phyloP scores from a whole-genome alignment of 2,113 vertebrate genomes.

The Carassius carassius region DNA sequence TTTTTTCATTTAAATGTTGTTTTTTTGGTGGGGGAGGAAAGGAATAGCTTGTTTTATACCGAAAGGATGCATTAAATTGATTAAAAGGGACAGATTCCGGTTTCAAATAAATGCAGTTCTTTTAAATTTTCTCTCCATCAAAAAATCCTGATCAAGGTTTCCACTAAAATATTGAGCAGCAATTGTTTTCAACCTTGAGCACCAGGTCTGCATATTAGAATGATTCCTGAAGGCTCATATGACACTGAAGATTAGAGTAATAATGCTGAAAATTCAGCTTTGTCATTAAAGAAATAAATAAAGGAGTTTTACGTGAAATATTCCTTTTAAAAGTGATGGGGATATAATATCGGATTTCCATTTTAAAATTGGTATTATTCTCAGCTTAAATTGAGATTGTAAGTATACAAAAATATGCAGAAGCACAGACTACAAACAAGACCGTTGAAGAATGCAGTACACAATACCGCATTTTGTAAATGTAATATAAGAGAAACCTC shows the following conservation, averaged over 20 bases:
- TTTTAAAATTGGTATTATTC: neutral
- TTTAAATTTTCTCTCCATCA: too few relatives aligned
- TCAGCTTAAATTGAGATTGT: neutral
- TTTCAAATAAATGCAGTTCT: neutral
- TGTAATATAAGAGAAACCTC: slow-evolving; percentile 46
- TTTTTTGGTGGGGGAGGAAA: neutral
- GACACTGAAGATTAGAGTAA: too few relatives aligned
- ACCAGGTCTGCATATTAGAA: neutral
- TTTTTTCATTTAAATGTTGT: neutral
- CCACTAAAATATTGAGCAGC: neutral
- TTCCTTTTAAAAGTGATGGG: neutral
- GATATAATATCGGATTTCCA: neutral
- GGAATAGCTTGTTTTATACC: neutral
- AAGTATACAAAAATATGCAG: neutral
- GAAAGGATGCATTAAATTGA: neutral
- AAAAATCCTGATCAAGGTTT: neutral
- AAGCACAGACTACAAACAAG: neutral
- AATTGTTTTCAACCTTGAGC: neutral
- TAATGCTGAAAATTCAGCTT: too few relatives aligned
- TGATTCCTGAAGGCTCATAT: neutral
- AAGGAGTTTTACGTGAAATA: neutral
- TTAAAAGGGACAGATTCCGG: neutral
- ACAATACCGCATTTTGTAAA: neutral
- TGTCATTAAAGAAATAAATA: neutral
- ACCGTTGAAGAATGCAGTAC: neutral